Conservation (phyloP, 2,797 vertebrate genomes). For the Acanthis flammea region DNA sequence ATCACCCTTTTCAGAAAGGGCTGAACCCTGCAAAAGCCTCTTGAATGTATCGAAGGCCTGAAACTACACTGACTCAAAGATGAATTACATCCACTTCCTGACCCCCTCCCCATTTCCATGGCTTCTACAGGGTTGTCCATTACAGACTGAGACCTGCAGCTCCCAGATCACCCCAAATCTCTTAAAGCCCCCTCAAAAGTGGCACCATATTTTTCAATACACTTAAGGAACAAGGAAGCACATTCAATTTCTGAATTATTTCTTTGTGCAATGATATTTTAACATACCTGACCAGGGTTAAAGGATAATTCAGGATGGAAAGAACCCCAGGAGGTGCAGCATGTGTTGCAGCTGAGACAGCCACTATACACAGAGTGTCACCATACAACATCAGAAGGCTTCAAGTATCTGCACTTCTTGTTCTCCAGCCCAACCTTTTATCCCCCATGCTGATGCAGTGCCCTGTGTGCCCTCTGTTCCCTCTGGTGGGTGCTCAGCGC, state of each 20-base stretch:
- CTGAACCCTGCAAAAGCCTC: neutral
- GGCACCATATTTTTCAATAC: neutral
- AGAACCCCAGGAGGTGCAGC: neutral
- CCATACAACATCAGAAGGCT: neutral
- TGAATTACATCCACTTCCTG: neutral
- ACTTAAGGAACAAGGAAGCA: neutral
- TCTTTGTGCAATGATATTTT: neutral
- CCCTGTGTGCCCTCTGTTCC: neutral
- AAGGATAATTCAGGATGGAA: neutral
- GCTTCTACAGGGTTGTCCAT: neutral
- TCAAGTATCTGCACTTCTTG: neutral
- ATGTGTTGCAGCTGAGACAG: neutral
- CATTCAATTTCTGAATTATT: neutral
- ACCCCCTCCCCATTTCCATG: neutral
- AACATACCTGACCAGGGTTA: neutral
- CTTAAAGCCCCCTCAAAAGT: accelerated
- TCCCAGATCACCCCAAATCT: neutral
- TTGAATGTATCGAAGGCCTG: neutral
- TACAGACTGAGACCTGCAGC: neutral
- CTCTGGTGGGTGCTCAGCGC: neutral
- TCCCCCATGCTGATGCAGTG: neutral
- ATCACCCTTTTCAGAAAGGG: neutral
- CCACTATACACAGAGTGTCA: neutral
- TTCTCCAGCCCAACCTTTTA: neutral
- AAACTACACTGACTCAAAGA: neutral